Percentiles rank a stretch among this genome's conserved stretches.
These are phyloP conservation scores for Adoxophyes honmai DNA, from an alignment of 1,140 invertebrate species.

Conservation along the genomic window DNA sequence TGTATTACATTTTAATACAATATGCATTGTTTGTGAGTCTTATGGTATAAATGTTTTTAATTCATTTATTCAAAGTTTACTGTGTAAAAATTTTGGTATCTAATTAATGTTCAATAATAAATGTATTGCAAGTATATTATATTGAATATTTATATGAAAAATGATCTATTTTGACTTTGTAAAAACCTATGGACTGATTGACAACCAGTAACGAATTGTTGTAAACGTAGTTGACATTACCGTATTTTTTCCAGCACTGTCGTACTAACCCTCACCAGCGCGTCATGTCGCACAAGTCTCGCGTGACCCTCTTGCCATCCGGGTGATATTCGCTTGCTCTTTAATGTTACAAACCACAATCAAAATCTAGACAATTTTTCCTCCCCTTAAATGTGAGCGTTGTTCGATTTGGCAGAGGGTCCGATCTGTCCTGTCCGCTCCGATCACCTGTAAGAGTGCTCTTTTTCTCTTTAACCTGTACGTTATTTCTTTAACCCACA, in stretches of 20 bases:
- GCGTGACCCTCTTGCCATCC: not conserved
- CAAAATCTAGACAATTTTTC: too few species aligned
- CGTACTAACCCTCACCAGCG: not conserved
- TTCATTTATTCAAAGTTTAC: too few species aligned
- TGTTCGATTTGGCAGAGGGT: constrained; percentile 5
- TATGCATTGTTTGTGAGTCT: too few species aligned
- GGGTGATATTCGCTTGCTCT: not conserved
- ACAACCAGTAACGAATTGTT: too few species aligned
- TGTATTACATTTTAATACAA: too few species aligned
- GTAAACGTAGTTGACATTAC: not conserved
- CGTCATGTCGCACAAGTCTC: not conserved
- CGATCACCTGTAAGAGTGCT: constrained; percentile 29
- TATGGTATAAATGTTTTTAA: too few species aligned
- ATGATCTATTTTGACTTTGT: too few species aligned
- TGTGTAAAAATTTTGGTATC: too few species aligned
- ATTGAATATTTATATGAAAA: too few species aligned
- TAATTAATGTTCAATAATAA: too few species aligned
- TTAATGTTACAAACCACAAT: not conserved
- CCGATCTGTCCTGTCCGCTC: not conserved
- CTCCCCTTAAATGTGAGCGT: not conserved
- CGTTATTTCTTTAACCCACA: constrained; percentile 25
- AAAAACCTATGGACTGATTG: too few species aligned
- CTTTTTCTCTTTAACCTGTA: constrained; percentile 43
- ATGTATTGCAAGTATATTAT: too few species aligned
- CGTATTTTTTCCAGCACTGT: constrained; percentile 1